phyloP scores from a whole-genome alignment of 1,140 invertebrate genomes.

The Globodera ellingtonae region DNA sequence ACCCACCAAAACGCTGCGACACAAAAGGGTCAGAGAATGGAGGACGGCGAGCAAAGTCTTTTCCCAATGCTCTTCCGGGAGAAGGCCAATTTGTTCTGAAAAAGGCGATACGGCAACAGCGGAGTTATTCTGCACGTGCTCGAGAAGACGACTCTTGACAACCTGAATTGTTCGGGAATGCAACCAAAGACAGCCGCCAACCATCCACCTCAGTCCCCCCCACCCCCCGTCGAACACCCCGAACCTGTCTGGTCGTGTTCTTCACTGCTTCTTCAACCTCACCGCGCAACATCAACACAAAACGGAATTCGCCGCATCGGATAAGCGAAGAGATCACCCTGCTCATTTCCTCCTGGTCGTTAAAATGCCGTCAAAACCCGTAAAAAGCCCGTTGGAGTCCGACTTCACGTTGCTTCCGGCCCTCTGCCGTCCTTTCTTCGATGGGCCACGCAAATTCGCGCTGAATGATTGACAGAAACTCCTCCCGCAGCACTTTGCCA shows the following conservation, averaged over 20 bases:
- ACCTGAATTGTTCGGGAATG: constrained; percentile 37
- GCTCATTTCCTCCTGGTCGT: constrained; percentile 54
- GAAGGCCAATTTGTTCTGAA: constrained; percentile 18
- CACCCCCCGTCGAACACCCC: too few species aligned
- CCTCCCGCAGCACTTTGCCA: constrained; percentile 92
- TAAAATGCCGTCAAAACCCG: constrained; percentile 5
- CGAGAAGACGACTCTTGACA: constrained; percentile 53
- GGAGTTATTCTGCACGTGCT: constrained; percentile 28
- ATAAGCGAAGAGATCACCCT: constrained; percentile 65
- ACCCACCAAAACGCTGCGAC: constrained; percentile 8
- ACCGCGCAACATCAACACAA: constrained; percentile 54
- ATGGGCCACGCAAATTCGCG: constrained; percentile 85
- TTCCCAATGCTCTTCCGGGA: constrained; percentile 7
- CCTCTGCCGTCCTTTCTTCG: constrained; percentile 70
- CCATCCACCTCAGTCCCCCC: too few species aligned
- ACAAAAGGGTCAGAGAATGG: constrained; percentile 19
- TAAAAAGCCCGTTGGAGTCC: constrained; percentile 1
- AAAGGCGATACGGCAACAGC: constrained; percentile 24
- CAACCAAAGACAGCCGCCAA: not conserved
- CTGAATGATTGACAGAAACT: constrained; percentile 88
- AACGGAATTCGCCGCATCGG: constrained; percentile 62
- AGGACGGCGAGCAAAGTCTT: constrained; percentile 12
- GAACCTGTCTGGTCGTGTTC: constrained; percentile 58
- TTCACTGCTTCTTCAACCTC: constrained; percentile 62
- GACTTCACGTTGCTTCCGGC: constrained; percentile 7